Evolutionary conservation across 2,113 vertebrate genomes (phyloP).

Genomic region (Deroptyus accipitrinus): DNA sequence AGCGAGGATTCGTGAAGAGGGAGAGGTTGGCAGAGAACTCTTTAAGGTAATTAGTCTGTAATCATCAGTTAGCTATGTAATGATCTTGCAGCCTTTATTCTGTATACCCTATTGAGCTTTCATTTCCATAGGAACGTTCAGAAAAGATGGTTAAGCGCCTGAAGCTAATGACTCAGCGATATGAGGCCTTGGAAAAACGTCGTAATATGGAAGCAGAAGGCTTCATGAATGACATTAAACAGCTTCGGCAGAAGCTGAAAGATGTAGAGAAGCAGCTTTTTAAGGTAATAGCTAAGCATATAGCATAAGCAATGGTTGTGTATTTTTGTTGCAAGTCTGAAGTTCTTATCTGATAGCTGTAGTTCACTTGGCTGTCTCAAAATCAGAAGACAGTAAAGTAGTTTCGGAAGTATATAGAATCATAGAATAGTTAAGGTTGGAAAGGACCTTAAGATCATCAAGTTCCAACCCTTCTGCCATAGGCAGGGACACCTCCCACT

Average conservation of each 20-base stretch:
- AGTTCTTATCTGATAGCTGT: neutral
- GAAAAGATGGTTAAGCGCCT: conserved; percentile 90
- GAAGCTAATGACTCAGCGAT: conserved; percentile 88
- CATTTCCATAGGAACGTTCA: conserved; percentile 83
- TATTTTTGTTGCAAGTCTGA: neutral
- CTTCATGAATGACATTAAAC: conserved; percentile 90
- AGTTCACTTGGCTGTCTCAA: neutral
- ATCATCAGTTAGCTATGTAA: neutral
- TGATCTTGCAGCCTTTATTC: neutral
- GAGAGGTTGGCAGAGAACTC: conserved; percentile 84
- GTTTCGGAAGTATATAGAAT: neutral
- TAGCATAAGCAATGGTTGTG: neutral
- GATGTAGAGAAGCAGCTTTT: conserved; percentile 90
- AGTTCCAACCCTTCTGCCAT: neutral
- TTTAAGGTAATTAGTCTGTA: conserved; percentile 81
- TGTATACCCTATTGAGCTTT: neutral
- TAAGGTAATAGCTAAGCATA: conserved; percentile 80
- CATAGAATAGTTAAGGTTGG: neutral
- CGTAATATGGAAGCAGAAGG: conserved; percentile 91
- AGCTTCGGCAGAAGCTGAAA: conserved; percentile 87
- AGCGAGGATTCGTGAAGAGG: conserved; percentile 86
- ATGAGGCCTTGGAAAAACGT: conserved; percentile 89
- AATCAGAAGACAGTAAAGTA: neutral
- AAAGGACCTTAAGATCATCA: neutral
- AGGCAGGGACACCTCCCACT: neutral